Evolutionary conservation across 2,113 vertebrate species (phyloP).

Genomic region (Albula goreensis): DNA sequence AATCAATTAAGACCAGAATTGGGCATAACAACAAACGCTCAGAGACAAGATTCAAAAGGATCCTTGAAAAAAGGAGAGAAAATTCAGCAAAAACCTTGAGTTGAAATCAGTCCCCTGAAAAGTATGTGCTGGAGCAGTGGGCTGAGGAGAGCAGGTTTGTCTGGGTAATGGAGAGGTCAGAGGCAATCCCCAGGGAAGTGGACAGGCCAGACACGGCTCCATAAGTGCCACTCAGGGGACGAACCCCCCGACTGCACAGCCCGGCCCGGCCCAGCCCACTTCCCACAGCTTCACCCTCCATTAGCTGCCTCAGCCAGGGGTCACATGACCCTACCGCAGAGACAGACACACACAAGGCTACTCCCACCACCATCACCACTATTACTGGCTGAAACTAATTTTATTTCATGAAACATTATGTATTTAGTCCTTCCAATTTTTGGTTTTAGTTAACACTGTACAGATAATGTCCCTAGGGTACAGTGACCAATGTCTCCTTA

Average conservation of each 20-base stretch:
- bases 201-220: slow-evolving; percentile 26
- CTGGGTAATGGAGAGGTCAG: slow-evolving; percentile 40
- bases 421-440: too few relatives aligned
- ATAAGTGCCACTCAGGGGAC: slow-evolving; percentile 35
- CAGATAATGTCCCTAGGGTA: too few relatives aligned
- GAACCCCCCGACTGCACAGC: background rate
- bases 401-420: background rate
- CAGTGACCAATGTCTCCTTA: too few relatives aligned
- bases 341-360: background rate
- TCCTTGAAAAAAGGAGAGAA: background rate
- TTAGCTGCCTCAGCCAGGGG: slow-evolving; percentile 17
- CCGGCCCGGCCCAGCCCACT: slow-evolving; percentile 12
- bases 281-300: slow-evolving; percentile 21
- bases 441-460: too few relatives aligned
- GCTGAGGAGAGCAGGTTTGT: background rate
- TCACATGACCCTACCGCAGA: slow-evolving; percentile 11
- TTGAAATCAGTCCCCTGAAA: background rate
- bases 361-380: background rate
- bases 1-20: too few relatives aligned
- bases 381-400: background rate
- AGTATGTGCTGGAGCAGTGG: background rate
- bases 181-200: slow-evolving; percentile 14
- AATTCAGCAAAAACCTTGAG: too few relatives aligned
- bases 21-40: too few relatives aligned
- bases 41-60: too few relatives aligned